Evolutionary conservation across 2,113 vertebrate species (phyloP).

Genomic region (Cyprinodon variegatus): DNA sequence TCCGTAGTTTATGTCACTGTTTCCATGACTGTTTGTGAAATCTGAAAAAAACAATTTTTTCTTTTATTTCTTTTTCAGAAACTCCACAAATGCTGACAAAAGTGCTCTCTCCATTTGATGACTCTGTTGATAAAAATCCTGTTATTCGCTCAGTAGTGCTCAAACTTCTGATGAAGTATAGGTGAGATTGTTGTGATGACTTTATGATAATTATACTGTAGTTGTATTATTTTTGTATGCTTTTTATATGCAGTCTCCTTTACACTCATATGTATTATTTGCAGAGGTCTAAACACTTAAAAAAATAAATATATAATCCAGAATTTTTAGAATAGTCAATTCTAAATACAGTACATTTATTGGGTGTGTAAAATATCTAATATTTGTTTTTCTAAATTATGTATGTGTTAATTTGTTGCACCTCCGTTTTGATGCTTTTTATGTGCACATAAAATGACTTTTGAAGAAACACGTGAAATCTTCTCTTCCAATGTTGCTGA

Average conservation of each 20-base stretch:
- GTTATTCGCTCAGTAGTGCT: slow-evolving; percentile 91
- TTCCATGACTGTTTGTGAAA: not conserved
- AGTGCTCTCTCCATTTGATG: slow-evolving; percentile 89
- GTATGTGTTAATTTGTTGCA: not conserved
- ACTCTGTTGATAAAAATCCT: slow-evolving; percentile 90
- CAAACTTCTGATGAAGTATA: slow-evolving; percentile 94
- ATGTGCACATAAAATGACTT: too few relatives aligned
- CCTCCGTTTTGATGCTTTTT: not conserved
- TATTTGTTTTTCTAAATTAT: too few relatives aligned
- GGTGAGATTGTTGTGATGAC: slow-evolving; percentile 71
- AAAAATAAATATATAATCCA: not conserved
- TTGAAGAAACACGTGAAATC: too few relatives aligned
- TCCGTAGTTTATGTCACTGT: not conserved
- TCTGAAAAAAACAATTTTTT: not conserved
- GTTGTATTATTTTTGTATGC: not conserved
- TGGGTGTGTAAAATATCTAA: not conserved
- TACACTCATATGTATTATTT: not conserved
- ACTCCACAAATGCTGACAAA: slow-evolving; percentile 79
- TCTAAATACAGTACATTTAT: not conserved
- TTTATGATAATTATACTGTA: not conserved
- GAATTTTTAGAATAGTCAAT: not conserved
- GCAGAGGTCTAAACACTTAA: too few relatives aligned
- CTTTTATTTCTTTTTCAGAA: slow-evolving; percentile 46
- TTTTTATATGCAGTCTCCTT: not conserved
- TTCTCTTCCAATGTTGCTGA: too few relatives aligned